A percentile compares a stretch with the other conserved stretches of the same genome.
These are phyloP conservation scores for Conops quadrifasciatus DNA, from an alignment of 2,888 invertebrate genomes.

Conservation along the genomic window DNA sequence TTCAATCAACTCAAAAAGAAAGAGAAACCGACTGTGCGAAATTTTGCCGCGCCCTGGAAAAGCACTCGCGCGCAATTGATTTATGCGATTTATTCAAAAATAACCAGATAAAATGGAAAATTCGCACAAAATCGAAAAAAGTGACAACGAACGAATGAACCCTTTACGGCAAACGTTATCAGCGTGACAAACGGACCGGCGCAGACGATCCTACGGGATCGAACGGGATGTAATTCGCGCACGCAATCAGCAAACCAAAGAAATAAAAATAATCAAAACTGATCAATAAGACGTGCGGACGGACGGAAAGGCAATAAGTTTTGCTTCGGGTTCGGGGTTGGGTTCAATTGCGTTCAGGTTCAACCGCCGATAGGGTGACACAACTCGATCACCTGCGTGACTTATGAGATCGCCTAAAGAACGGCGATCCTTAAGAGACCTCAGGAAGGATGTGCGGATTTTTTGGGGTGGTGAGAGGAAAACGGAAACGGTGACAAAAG, in stretches of 20 bases:
- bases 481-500: slow-evolving; percentile 1
- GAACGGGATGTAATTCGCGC: slow-evolving; percentile 14
- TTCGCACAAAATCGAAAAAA: slow-evolving; percentile 41
- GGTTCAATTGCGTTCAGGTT: slow-evolving; percentile 6
- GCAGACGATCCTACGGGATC: neutral
- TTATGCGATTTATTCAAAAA: slow-evolving; percentile 50
- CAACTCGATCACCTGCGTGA: slow-evolving; percentile 23
- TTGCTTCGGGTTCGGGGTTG: neutral
- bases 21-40: neutral
- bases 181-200: slow-evolving; percentile 42
- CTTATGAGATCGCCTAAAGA: slow-evolving; percentile 8
- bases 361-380: slow-evolving; percentile 13
- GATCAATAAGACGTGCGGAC: slow-evolving; percentile 3
- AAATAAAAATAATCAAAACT: slow-evolving; percentile 30
- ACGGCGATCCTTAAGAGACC: slow-evolving; percentile 7
- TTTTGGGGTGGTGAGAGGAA: slow-evolving; percentile 11
- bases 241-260: slow-evolving; percentile 36
- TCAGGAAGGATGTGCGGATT: slow-evolving; percentile 22
- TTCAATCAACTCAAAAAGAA: slow-evolving; percentile 23
- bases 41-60: slow-evolving; percentile 8
- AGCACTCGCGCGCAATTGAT: slow-evolving; percentile 41
- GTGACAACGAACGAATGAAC: neutral
- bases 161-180: slow-evolving; percentile 47
- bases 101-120: slow-evolving; percentile 45
- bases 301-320: neutral